Percentiles rank a stretch among this genome's conserved stretches.
These are phyloP conservation scores for Zosterops pallidus DNA, from an alignment of 2,113 vertebrate genomes.

Conservation along the genomic window DNA sequence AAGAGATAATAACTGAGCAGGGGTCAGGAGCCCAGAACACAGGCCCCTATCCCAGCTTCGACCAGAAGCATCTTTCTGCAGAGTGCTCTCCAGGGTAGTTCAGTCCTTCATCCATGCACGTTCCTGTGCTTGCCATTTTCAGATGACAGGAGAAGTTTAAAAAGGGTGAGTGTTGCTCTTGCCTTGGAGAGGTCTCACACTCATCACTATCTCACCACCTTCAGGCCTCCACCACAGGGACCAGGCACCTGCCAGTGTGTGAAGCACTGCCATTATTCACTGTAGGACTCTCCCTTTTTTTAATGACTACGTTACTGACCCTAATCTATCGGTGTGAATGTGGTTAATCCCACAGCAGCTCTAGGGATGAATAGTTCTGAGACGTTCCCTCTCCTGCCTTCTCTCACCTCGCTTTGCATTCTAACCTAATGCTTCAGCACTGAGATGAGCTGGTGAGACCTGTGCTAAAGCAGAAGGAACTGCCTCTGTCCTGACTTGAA, in stretches of 20 bases:
- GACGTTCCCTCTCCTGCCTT: neutral
- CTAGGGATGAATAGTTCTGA: neutral
- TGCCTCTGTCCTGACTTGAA: neutral
- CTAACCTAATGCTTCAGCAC: neutral
- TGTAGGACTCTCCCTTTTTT: constrained; percentile 30
- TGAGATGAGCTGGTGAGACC: neutral
- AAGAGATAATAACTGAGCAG: neutral
- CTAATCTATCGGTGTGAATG: neutral
- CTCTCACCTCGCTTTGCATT: neutral
- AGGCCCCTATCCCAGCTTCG: neutral
- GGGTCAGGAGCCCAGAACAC: neutral
- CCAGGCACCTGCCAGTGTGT: neutral
- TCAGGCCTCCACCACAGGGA: neutral
- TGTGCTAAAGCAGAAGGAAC: neutral
- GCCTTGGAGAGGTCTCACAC: neutral
- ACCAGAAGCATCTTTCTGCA: neutral
- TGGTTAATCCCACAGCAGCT: constrained; percentile 33
- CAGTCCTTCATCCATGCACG: fast-evolving
- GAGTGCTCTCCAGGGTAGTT: neutral
- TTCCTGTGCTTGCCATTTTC: neutral
- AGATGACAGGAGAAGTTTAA: neutral
- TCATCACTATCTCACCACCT: neutral
- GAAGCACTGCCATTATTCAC: neutral
- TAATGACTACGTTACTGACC: neutral
- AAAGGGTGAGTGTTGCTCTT: neutral